Evolutionary conservation across 2,888 invertebrate species (phyloP).

Genomic region (Isoperla grammatica): DNA sequence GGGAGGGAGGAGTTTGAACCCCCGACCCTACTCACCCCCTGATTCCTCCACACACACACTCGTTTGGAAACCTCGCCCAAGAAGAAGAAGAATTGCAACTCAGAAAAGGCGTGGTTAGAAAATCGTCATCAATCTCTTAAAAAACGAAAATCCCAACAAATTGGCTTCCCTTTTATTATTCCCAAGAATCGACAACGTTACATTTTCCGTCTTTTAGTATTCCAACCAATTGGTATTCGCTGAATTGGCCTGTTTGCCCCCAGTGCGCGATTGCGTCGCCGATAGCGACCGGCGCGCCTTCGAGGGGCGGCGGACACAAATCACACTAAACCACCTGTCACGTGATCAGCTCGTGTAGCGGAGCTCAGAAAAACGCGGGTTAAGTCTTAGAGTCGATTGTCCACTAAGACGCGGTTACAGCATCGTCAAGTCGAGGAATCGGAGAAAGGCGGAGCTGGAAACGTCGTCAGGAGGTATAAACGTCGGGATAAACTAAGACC

Average conservation of each 20-base stretch:
- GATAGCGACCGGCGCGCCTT: background rate
- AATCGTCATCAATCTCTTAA: too few species aligned
- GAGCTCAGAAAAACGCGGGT: background rate
- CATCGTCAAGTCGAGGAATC: constrained; percentile 9
- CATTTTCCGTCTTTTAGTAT: constrained; percentile 19
- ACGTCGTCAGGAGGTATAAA: constrained; percentile 16
- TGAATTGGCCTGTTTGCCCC: constrained; percentile 26
- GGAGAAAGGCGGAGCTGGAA: constrained; percentile 19
- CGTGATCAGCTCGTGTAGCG: background rate
- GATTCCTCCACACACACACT: too few species aligned
- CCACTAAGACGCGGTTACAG: constrained; percentile 1
- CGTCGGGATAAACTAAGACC: background rate
- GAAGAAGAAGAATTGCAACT: too few species aligned
- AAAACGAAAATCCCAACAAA: too few species aligned
- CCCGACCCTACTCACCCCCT: too few species aligned
- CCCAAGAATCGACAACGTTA: background rate
- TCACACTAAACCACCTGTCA: constrained; percentile 13
- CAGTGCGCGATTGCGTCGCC: background rate
- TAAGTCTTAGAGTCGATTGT: background rate
- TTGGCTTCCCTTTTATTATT: constrained; percentile 4
- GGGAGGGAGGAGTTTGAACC: too few species aligned
- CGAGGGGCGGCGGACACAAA: constrained; percentile 10
- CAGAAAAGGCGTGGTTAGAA: too few species aligned
- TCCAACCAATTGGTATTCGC: constrained; percentile 24
- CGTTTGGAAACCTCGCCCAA: too few species aligned